Base-by-base conservation (phyloP, 2,888 invertebrate genomes). In the Oxyteleia sp. region DNA sequence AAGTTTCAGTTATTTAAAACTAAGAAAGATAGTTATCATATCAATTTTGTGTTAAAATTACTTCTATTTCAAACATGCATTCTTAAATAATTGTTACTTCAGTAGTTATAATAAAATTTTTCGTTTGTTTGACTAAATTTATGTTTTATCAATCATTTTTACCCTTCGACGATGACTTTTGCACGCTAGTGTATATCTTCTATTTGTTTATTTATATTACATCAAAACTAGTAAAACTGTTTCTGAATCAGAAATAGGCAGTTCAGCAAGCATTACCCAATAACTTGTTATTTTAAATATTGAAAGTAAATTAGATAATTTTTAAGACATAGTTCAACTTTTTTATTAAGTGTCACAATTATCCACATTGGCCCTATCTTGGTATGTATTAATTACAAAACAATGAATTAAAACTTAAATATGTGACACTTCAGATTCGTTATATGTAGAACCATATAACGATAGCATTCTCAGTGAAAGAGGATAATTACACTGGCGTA, bases 401-500 rank as follows among this genome's bases (percentile, higher is more conserved):
- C n/a, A n/a, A n/a, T n/a, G n/a, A n/a, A n/a, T n/a, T n/a, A n/a
- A n/a, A n/a, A n/a, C n/a, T n/a, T n/a, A n/a, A n/a, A n/a, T n/a
- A n/a, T n/a, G n/a, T n/a, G n/a, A n/a, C n/a, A n/a, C n/a, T n/a
- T n/a, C n/a, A n/a, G n/a, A n/a, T n/a, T n/a, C 32, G 10, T 8
- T 32, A 32, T 32, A 32, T 7, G 10, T 4, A 32, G 32, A 32
- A 10, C 32, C 10, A 32, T 32, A 32, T 32, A 32, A 32, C 32
- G 32, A 32, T 32, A 38, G 38, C 2, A 38, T 38, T 13, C 13
- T 13, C 61, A 64, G 57, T 55, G 66, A 83, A 69, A 85, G 68
- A 51, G 83, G 66, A 78, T 85, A 85, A 85, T 83, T 85, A 81
- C 68, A 83, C 59, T 57, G 74, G 64, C 71, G 82, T 84, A 78